phyloP scores from a whole-genome alignment of 2,888 invertebrate species.

The Lepetodrilus schrolli region DNA sequence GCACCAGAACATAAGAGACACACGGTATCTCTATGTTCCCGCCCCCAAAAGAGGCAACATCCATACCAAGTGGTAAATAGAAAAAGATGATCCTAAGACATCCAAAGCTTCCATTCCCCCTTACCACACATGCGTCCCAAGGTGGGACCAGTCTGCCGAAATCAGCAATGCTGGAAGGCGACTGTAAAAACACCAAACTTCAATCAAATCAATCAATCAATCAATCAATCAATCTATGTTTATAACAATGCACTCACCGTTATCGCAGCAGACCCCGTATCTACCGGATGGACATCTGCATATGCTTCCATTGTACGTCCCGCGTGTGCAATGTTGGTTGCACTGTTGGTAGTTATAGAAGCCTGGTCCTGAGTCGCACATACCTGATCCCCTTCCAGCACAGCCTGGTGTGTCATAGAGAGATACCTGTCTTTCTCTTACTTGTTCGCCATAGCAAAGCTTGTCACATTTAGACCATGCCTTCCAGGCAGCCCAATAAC shows the following conservation, averaged over 20 bases:
- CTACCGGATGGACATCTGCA: neutral
- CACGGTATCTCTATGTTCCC: too few relatives aligned
- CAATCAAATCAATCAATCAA: too few relatives aligned
- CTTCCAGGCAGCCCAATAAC: neutral
- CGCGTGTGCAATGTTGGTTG: neutral
- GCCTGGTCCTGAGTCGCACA: neutral
- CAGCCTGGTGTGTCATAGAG: neutral
- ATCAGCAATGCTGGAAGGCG: too few relatives aligned
- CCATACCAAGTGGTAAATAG: too few relatives aligned
- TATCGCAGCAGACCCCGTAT: conserved; percentile 2
- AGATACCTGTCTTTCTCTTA: neutral
- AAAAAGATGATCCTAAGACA: too few relatives aligned
- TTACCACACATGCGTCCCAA: too few relatives aligned
- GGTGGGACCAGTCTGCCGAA: too few relatives aligned
- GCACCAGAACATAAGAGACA: too few relatives aligned
- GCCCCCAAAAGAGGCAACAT: too few relatives aligned
- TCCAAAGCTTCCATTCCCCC: too few relatives aligned
- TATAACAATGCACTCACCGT: neutral
- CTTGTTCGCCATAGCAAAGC: neutral
- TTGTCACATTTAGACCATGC: neutral
- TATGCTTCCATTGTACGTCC: neutral
- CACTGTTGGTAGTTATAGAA: neutral
- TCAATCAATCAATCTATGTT: neutral
- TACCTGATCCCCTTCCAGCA: neutral
- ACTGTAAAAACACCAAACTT: too few relatives aligned